Base-by-base conservation (phyloP, 2,113 vertebrate genomes). In the Suricata suricatta region DNA sequence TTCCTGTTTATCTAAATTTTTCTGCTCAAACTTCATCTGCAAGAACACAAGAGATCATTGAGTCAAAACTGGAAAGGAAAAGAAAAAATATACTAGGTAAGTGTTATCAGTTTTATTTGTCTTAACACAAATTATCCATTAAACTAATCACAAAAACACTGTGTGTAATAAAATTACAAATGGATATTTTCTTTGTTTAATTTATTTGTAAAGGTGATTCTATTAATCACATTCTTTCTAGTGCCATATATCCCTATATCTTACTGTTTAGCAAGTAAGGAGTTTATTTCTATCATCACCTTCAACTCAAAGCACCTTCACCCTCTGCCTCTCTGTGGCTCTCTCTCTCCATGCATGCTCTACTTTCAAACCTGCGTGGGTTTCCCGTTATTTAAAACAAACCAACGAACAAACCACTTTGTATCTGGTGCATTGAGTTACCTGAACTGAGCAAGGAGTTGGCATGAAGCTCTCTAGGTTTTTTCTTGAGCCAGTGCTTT, bases 51-150 rank as follows among this genome's bases (percentile, higher is more conserved):
- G 99, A 99, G 97, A 99, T 99, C 87, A 99, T 99, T 90, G 99
- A 99, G 97, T 99, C 99, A 82, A 99, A 99, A 96, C 96, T 99
- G 96, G 99, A 99, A 97, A 99, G 99, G 96, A 99, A 99, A 98
- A 98, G 99, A 96, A 99, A 99, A 98, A 99, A 99, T 54, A 97
- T 99, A 84, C 98, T 99, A 95, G 99, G 99, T 99, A 98, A 97
- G 96, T 94, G 87, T 31, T 82, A 71, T 69, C n/a, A 5, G 69
- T 94, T 68, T 57, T 41, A 41, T 44, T 95, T 79, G 12, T 71
- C 50, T 33, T n/a, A 50, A 50, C 33, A 54, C 1, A 86, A 88
- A 83, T 66, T 81, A 60, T 50, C 77, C 29, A 72, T 52, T 47
- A 60, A 90, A 1, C 27, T 79, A 82, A 52, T 84, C 33, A 74